Conservation (phyloP, 2,797 vertebrate genomes). For the Balearica regulorum region DNA sequence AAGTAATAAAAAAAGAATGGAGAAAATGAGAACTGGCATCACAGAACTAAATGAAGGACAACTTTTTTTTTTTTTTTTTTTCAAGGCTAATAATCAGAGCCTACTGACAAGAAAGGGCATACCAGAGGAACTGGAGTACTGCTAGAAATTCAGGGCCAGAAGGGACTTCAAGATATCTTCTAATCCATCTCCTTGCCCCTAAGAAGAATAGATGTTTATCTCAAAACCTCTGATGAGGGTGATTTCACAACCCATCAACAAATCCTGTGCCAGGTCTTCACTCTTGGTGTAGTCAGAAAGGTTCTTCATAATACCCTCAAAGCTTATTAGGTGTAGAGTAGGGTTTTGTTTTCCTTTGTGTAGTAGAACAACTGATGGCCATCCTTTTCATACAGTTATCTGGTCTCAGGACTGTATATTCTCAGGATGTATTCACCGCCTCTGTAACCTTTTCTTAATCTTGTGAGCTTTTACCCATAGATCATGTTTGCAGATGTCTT, state of each 20-base stretch:
- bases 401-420: neutral
- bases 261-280: neutral
- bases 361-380: neutral
- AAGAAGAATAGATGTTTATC: conserved; percentile 21
- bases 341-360: neutral
- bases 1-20: neutral
- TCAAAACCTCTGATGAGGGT: neutral
- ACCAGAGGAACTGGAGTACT: neutral
- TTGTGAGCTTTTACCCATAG: neutral
- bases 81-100: neutral
- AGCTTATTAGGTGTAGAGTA: neutral
- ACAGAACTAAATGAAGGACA: neutral
- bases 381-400: neutral
- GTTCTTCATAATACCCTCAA: neutral
- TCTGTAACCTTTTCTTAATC: neutral
- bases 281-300: neutral
- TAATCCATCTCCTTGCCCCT: neutral
- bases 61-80: neutral
- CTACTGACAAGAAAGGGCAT: neutral
- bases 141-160: neutral
- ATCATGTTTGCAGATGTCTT: neutral
- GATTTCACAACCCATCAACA: neutral
- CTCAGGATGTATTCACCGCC: neutral
- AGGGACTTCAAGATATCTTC: neutral
- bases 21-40: neutral